phyloP scores from a whole-genome alignment of 2,888 invertebrate species.

The Cosmopolites sordidus region DNA sequence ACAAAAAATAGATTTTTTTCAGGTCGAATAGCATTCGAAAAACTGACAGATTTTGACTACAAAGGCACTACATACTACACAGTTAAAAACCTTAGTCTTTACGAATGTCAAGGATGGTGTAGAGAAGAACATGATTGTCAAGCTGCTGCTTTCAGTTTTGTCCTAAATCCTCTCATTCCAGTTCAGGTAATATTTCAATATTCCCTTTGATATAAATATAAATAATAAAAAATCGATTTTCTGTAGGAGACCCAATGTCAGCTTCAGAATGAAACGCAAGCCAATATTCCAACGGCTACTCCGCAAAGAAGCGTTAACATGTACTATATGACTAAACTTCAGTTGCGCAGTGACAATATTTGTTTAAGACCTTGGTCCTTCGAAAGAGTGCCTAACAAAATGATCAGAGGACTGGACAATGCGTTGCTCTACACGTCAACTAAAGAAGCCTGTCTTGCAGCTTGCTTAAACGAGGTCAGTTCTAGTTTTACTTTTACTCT shows the following conservation, averaged over 20 bases:
- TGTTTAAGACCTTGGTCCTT: conserved; percentile 90
- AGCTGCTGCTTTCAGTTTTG: conserved; percentile 90
- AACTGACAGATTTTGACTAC: conserved; percentile 88
- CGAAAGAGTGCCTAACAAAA: conserved; percentile 88
- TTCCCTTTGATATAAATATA: neutral
- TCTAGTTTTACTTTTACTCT: too few relatives aligned
- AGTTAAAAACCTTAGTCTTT: conserved; percentile 84
- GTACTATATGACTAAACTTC: conserved; percentile 93
- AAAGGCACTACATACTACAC: conserved; percentile 88
- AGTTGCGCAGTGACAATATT: conserved; percentile 85
- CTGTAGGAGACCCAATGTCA: conserved; percentile 45
- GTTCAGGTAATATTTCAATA: conserved; percentile 55
- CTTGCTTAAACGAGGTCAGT: conserved; percentile 82
- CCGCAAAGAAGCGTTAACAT: conserved; percentile 83
- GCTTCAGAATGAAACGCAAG: conserved; percentile 87
- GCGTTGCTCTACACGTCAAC: conserved; percentile 90
- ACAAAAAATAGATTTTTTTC: too few relatives aligned
- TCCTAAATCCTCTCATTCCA: conserved; percentile 86
- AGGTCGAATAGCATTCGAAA: conserved; percentile 88
- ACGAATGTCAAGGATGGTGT: conserved; percentile 95
- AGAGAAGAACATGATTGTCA: conserved; percentile 88
- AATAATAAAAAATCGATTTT: neutral
- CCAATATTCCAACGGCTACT: conserved; percentile 80
- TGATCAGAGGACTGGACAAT: conserved; percentile 85
- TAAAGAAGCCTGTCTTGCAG: conserved; percentile 89